Evolutionary conservation across 2,113 vertebrate species (phyloP).

Genomic region (Illadopsis cleaveri): DNA sequence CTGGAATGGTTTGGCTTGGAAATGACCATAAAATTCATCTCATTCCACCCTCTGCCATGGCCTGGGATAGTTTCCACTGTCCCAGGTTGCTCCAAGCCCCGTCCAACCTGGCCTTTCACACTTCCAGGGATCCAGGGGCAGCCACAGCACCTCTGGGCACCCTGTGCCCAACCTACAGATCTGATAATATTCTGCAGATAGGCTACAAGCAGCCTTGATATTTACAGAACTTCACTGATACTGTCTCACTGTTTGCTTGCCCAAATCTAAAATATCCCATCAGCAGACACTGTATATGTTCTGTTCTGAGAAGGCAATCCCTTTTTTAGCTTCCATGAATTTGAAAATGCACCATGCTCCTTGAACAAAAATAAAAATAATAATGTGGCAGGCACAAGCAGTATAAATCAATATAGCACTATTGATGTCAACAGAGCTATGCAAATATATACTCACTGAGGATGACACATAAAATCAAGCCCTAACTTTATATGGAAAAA

Average conservation of each 20-base stretch:
- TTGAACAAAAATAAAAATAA: conserved; percentile 12
- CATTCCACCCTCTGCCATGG: background rate
- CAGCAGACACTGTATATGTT: background rate
- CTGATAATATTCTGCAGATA: background rate
- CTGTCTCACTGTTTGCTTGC: background rate
- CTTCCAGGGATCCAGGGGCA: background rate
- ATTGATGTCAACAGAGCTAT: conserved; percentile 36
- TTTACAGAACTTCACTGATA: background rate
- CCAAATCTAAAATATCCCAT: background rate
- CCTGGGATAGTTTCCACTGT: background rate
- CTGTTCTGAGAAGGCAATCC: background rate
- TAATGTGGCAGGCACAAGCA: background rate
- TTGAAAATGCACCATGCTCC: background rate
- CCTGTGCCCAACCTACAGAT: background rate
- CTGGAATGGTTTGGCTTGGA: background rate
- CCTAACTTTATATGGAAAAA: conserved; percentile 30
- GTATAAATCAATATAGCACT: conserved; percentile 41
- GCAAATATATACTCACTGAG: conserved; percentile 36
- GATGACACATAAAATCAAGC: conserved; percentile 46
- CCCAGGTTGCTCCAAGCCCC: background rate
- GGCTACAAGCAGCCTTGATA: background rate
- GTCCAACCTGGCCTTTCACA: rapidly evolving
- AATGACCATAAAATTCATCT: background rate
- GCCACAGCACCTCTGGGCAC: background rate
- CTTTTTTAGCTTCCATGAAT: background rate